Evolutionary conservation across 1,140 invertebrate genomes (phyloP).

Genomic region (Drepana arcuata): DNA sequence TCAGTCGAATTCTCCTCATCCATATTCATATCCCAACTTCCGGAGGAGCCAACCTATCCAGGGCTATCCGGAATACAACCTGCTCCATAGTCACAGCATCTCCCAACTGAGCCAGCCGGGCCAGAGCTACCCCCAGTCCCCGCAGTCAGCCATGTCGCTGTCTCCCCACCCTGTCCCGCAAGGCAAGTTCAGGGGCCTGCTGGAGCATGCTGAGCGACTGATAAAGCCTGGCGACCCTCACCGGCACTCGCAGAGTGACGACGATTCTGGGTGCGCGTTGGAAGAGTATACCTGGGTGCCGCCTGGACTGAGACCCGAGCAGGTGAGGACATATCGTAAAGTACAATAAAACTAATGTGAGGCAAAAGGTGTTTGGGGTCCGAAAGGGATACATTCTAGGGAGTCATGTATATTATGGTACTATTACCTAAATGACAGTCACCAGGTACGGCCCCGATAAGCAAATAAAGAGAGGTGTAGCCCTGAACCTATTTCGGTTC

Average conservation of each 20-base stretch:
- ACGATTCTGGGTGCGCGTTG: constrained; percentile 96
- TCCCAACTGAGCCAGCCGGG: constrained; percentile 39
- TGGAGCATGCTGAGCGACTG: constrained; percentile 64
- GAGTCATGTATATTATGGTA: no score
- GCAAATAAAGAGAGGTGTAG: no score
- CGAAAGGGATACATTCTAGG: no score
- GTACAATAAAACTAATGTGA: no score
- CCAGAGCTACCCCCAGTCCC: constrained; percentile 23
- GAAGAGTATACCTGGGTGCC: constrained; percentile 99
- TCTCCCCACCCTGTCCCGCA: constrained; percentile 61
- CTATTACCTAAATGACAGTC: no score
- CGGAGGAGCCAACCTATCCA: constrained; percentile 33
- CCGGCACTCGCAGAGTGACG: constrained; percentile 94
- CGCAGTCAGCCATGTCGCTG: constrained; percentile 55
- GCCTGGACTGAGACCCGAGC: constrained; percentile 94
- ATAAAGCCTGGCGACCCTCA: constrained; percentile 80
- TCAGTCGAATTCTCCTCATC: constrained; percentile 48
- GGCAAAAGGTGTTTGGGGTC: no score
- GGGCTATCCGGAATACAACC: constrained; percentile 31
- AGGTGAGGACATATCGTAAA: constrained; percentile 87
- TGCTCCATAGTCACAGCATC: constrained; percentile 38
- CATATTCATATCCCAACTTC: constrained; percentile 46
- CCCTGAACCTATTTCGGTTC: no score
- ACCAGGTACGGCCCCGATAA: no score
- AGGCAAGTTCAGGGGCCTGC: constrained; percentile 65